Evolutionary conservation across 2,797 vertebrate genomes (phyloP), one percentile per base, ranked within the genome.

Genomic region (Aphelocoma californica): DNA sequence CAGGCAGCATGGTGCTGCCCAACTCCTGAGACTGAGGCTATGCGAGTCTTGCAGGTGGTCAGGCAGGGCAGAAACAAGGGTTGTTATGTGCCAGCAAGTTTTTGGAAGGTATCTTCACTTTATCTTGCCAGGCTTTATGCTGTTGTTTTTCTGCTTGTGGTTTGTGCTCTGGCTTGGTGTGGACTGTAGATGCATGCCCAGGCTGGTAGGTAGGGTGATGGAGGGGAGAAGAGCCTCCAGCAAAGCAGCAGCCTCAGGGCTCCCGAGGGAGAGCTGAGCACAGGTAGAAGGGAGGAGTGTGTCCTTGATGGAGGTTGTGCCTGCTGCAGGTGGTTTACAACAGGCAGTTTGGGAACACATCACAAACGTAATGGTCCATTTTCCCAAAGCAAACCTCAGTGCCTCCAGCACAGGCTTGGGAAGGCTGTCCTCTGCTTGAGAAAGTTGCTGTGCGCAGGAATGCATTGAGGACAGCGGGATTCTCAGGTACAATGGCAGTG

Each of bases 371-470:
- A 79, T 1, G 3, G 57, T 42, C 53, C 57, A 1, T 93, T 83
- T 91, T 95, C 90, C 85, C 69, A 57, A 71, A 91, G 79, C 38
- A 86, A 94, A 61, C 29, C 34, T 42, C 54, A 2, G 21, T 32
- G 44, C 56, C 56, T 82, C 48, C 67, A 91, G 87, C 64, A 34
- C 40, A 64, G 72, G 81, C 81, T 45, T 74, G 61, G 71, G 81
- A 93, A 80, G 60, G 34, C 91, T 67, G 36, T 73, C 34, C 38
- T 87, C 24, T 78, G 67, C 88, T 75, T 80, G 66, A 62, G 38
- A 75, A 86, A 84, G 66, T 75, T 75, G 40, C 88, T 88, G 24
- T 5, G 10, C 77, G 86, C n/a, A 77, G 67, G 74, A 94, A 88
- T 36, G 64, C 34, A 6, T 60, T 82, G 65, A 79, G 26, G 57